A percentile compares a stretch with the other conserved stretches of the same genome.
These are phyloP conservation scores for Rhegmatorhina hoffmannsi DNA, from an alignment of 2,113 vertebrate species.

Conservation along the genomic window DNA sequence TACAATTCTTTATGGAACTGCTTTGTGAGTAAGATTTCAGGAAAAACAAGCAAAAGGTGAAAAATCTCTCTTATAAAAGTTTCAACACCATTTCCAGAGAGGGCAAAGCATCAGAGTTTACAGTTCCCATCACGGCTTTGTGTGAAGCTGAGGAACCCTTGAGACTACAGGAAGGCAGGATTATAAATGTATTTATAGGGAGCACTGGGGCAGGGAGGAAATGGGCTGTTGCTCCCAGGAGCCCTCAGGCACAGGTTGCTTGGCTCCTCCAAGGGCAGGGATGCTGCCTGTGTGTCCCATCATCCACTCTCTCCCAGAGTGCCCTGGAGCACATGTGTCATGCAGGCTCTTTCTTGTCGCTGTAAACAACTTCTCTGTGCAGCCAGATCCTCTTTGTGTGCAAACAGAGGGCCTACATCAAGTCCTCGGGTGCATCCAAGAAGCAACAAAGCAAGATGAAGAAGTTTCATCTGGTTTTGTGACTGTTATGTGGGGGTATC, in stretches of 20 bases:
- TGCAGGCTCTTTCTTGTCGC: not conserved
- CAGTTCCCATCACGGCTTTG: constrained; percentile 52
- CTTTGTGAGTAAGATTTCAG: constrained; percentile 47
- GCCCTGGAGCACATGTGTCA: not conserved
- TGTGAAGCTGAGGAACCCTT: constrained; percentile 31
- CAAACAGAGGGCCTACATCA: not conserved
- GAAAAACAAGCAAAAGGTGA: constrained; percentile 34
- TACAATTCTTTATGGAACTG: constrained; percentile 41
- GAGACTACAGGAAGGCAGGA: constrained; percentile 14
- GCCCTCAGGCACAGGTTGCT: not conserved
- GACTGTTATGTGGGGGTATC: not conserved
- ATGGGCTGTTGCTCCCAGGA: not conserved
- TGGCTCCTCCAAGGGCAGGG: constrained; percentile 2
- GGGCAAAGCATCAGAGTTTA: constrained; percentile 55
- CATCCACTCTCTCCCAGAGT: not conserved
- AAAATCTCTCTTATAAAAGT: constrained; percentile 53
- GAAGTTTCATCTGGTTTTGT: not conserved
- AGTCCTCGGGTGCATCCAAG: not conserved
- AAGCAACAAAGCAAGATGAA: not conserved
- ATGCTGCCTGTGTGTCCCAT: not conserved
- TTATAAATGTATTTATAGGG: constrained; percentile 68
- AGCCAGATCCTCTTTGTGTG: not conserved
- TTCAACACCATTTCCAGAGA: constrained; percentile 53
- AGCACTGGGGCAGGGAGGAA: constrained; percentile 44
- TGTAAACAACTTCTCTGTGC: not conserved